Evolutionary conservation across 2,113 vertebrate genomes (phyloP), one percentile per base, ranked within the genome.

Genomic region (Protobothrops mucrosquamatus): DNA sequence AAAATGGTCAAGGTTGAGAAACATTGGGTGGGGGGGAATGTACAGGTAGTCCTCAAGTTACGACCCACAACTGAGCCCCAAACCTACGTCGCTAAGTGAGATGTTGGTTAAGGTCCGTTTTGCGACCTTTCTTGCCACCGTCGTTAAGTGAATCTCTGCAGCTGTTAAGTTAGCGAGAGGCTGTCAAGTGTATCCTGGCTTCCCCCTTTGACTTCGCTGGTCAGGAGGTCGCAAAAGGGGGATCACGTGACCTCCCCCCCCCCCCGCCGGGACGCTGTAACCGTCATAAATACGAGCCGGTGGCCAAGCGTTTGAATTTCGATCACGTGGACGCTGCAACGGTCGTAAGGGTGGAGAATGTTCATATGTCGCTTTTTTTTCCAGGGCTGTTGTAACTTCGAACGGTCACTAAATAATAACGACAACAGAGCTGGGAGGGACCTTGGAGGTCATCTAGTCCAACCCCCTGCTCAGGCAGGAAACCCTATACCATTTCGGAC

Each of bases 341-440:
- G 10, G 59, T 64, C 59, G 0, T 4, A 4, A 64, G 26, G 12
- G 59, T 64, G 59, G 29, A 14, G 14, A 14, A 69, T 0, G 26
- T 12, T 4, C 11, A 2, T n/a, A 15, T n/a, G n/a, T 69, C 29
- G 1, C 4, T 69, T n/a, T 64, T 3, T n/a, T 64, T 3, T n/a
- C 2, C 29, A 1, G 2, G 6, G 12, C 29, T 1, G 4, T 6
- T n/a, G 26, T 64, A 14, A 29, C 29, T 29, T n/a, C 26, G 1
- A 48, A 48, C 46, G 3, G 61, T 64, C 26, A 64, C 61, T 29
- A 64, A 64, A 14, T 4, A 39, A 39, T 39, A 39, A 39, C n/a
- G n/a, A n/a, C n/a, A 39, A 39, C 39, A 39, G 39, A 39, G 1
- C 39, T 39, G 39, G 39, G 1, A 39, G 39, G 39, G 39, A 39